phyloP scores from a whole-genome alignment of 2,797 vertebrate genomes.

The Chelmon rostratus region DNA sequence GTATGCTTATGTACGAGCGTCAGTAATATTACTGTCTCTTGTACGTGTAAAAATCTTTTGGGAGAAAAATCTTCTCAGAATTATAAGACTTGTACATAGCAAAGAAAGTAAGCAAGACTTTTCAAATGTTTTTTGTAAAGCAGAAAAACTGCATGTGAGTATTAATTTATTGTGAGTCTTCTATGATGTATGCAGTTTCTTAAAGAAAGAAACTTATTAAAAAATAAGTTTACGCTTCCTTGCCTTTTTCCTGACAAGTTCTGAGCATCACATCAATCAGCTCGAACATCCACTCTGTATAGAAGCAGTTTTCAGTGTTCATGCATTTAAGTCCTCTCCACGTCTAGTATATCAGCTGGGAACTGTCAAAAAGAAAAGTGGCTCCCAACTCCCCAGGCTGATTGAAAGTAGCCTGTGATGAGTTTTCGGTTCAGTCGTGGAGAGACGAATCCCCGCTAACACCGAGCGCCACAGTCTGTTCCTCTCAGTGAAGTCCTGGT shows the following conservation, averaged over 20 bases:
- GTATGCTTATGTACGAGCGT: conserved; percentile 31
- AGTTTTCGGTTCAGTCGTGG: conserved; percentile 42
- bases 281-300: neutral
- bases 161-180: conserved; percentile 94
- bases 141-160: conserved; percentile 92
- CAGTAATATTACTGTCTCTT: conserved; percentile 58
- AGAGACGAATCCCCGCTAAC: neutral
- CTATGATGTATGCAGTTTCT: conserved; percentile 94
- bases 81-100: conserved; percentile 74
- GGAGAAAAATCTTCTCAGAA: conserved; percentile 65
- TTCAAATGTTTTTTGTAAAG: conserved; percentile 83
- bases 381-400: neutral
- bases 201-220: conserved; percentile 88
- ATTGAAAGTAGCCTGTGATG: conserved; percentile 14
- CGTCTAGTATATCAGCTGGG: neutral
- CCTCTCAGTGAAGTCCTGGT: conserved; percentile 1
- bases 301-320: neutral
- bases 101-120: conserved; percentile 71
- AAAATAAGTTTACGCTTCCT: conserved; percentile 60
- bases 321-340: neutral
- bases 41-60: conserved; percentile 61
- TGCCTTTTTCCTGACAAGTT: conserved; percentile 12
- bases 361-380: neutral
- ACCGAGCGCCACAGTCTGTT: neutral
- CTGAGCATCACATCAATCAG: neutral